Evolutionary conservation across 2,797 vertebrate genomes (phyloP).

Genomic region (Sebastes cheni): DNA sequence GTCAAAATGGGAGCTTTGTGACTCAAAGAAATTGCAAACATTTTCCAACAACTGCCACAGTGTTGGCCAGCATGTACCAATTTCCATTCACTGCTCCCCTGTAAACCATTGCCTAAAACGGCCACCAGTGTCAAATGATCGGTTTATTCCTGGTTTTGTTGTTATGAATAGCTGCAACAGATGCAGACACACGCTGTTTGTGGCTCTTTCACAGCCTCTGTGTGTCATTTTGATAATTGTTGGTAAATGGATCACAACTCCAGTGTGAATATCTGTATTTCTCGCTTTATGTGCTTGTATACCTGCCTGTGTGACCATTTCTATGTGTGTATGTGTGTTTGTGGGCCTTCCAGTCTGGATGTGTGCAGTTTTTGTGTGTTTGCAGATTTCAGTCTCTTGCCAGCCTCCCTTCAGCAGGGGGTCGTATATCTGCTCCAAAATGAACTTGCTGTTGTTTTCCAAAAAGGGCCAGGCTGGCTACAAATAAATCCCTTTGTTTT

Average conservation of each 20-base stretch:
- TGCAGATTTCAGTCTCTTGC: slow-evolving; percentile 30
- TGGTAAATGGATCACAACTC: background rate
- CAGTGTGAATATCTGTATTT: background rate
- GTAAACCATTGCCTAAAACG: background rate
- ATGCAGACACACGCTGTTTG: background rate
- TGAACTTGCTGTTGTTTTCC: slow-evolving; percentile 55
- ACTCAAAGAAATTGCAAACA: background rate
- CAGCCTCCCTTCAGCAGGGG: slow-evolving; percentile 45
- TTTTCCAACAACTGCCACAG: background rate
- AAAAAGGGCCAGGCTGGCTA: slow-evolving; percentile 22
- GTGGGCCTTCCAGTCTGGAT: background rate
- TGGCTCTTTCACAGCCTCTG: background rate
- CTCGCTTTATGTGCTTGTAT: background rate
- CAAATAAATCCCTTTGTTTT: slow-evolving; percentile 61
- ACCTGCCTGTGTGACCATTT: background rate
- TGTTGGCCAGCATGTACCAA: background rate
- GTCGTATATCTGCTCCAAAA: slow-evolving; percentile 59
- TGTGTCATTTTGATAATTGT: background rate
- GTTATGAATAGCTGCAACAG: background rate
- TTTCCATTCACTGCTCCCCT: background rate
- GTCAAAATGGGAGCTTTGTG: background rate
- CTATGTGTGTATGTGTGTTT: background rate
- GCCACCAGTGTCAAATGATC: background rate
- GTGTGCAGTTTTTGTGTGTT: background rate
- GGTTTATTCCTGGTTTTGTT: background rate